Base-by-base conservation (phyloP, 2,797 vertebrate genomes). In the Hydrocynus forskahlii region DNA sequence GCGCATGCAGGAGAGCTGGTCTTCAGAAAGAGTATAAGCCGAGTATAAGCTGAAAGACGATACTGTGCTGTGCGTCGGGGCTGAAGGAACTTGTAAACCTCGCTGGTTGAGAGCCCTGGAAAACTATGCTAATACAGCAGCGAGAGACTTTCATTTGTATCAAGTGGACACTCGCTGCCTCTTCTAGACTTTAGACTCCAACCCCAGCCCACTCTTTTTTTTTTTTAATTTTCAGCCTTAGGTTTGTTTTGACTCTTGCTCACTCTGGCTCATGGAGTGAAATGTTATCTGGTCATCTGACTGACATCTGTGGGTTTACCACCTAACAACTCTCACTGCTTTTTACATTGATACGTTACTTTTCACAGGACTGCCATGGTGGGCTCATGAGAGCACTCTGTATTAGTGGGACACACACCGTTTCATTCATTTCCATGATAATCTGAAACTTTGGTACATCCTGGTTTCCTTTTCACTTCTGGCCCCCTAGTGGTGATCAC, bases 1-100 rank as follows among this genome's bases (percentile, higher is more conserved):
- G 85, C 86, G 83, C 78, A 85, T 84, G 81, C 83, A 86, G 81
- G 85, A 82, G 73, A 88, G 86, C 85, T 75, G 84, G 84, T 85
- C 86, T 82, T 79, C 87, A 2, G 89, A 79, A 76, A 82, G 73
- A 29, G 29, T 29, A 29, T 29, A 29, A 54, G 66, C 90, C 90
- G 91, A 84, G 77, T 91, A 93, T 94, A 93, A 93, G 93, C 92
- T 93, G 91, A 81, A 62, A 84, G 81, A 86, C 17, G 2, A 64
- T 83, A 77, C 43, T 59, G 60, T 68, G 76, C 76, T 75, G 43
- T 79, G 79, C 62, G 66, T 52, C 21, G 25, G 75, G 73, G 79
- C 55, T 79, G 72, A 79, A 84, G 76, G 76, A 81, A 74, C 71
- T 70, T 29, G 21, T 59, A 5, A 64, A 25, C 23, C 50, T 80